A percentile compares a stretch with the other conserved stretches of the same genome.
phyloP scores from a whole-genome alignment of 2,888 invertebrate species.

The Tinea pellionella region DNA sequence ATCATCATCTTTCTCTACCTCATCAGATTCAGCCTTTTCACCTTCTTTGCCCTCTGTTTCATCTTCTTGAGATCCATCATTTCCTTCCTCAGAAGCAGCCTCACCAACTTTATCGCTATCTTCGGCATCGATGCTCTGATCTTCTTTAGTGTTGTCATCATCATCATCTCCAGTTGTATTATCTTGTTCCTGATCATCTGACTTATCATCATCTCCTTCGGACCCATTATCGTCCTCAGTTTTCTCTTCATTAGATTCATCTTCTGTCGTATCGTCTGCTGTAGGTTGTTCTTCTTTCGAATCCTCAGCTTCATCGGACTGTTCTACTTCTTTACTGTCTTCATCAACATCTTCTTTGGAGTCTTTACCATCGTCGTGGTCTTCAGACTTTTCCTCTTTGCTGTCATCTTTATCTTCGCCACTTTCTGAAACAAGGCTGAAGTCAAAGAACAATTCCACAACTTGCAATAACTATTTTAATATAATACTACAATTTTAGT shows the following conservation, averaged over 20 bases:
- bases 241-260: conserved; percentile 15
- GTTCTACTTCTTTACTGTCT: conserved; percentile 23
- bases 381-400: conserved; percentile 25
- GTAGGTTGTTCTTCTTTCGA: conserved; percentile 25
- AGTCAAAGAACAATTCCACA: conserved; percentile 1
- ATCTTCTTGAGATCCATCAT: conserved; percentile 56
- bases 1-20: conserved; percentile 33
- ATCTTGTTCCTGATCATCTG: conserved; percentile 24
- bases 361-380: conserved; percentile 21
- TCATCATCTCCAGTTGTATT: conserved; percentile 27
- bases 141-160: conserved; percentile 46
- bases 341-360: conserved; percentile 17
- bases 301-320: conserved; percentile 18
- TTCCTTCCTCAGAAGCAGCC: conserved; percentile 41
- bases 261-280: conserved; percentile 29
- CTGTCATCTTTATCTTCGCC: conserved; percentile 29
- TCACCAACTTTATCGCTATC: conserved; percentile 26
- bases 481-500: too few relatives aligned
- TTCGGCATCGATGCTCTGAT: conserved; percentile 42
- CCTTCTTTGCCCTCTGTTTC: conserved; percentile 35
- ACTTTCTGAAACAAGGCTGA: conserved; percentile 38
- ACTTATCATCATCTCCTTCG: conserved; percentile 27
- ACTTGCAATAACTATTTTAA: neutral
- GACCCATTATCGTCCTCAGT: conserved; percentile 6
- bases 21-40: conserved; percentile 27